Evolutionary conservation across 1,140 invertebrate genomes (phyloP).

Genomic region (Archivesica marissinica): DNA sequence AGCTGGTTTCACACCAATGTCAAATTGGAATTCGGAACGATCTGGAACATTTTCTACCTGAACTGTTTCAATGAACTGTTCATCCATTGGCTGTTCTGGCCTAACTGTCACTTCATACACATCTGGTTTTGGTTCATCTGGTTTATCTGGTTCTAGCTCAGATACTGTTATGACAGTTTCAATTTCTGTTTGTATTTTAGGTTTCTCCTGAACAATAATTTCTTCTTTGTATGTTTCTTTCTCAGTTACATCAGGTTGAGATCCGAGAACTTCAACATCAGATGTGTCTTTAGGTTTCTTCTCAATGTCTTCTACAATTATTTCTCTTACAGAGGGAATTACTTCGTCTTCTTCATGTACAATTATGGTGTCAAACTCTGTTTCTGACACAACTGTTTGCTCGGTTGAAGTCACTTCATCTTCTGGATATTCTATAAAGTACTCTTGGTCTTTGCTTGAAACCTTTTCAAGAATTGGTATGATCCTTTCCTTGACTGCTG

Average conservation of each 20-base stretch:
- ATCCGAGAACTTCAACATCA: background rate
- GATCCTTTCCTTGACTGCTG: slow-evolving; percentile 29
- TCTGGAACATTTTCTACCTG: background rate
- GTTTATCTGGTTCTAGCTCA: background rate
- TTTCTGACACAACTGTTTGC: slow-evolving; percentile 32
- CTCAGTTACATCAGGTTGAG: too few relatives aligned
- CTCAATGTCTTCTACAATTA: slow-evolving; percentile 1
- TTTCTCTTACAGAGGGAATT: background rate
- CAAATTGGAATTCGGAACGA: background rate
- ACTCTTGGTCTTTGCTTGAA: slow-evolving; percentile 46
- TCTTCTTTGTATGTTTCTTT: slow-evolving; percentile 34
- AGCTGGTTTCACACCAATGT: slow-evolving; percentile 9
- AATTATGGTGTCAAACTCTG: slow-evolving; percentile 17
- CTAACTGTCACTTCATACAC: slow-evolving; percentile 12
- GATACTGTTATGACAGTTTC: background rate
- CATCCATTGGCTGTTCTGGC: background rate
- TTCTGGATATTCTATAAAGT: slow-evolving; percentile 48
- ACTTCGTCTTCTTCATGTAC: background rate
- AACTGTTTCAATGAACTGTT: background rate
- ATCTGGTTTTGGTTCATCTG: background rate
- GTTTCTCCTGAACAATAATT: background rate
- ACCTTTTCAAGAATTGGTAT: slow-evolving; percentile 46
- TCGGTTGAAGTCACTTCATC: slow-evolving; percentile 5
- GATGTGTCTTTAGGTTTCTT: background rate
- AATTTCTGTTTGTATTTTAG: slow-evolving; percentile 24